Base-by-base conservation (phyloP, 1,140 invertebrate genomes). In the Caenorhabditis tropicalis region DNA sequence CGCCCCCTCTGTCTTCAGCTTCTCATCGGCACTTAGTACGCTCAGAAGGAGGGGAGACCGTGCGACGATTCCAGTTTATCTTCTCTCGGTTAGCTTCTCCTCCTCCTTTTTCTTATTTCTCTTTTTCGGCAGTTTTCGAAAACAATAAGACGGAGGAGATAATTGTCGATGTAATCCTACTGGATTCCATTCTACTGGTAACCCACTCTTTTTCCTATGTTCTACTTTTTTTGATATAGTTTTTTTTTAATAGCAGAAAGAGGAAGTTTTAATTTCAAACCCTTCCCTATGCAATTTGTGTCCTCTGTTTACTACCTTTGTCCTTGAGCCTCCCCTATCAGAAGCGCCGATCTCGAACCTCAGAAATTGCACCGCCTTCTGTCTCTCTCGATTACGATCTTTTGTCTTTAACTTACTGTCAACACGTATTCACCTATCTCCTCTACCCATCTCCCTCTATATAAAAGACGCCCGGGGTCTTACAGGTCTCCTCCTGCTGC, bases 11-110 rank as follows among this genome's bases (percentile, higher is more conserved):
- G 43, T 19, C 65, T 39, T 43, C 65, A 21, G 43, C 31, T 36
- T 19, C 31, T 36, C 58, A 65, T 74, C 65, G 65, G 65, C 65
- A 74, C 65, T 74, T 74, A 43, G 65, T 74, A 74, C n/a, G 65
- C 36, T 21, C 58, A 19, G n/a, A 36, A 7, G 19, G 49, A 51
- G n/a, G 19, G 53, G 29, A 39, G 36, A 74, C 65, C 36, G 65
- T 74, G 53, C 29, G 39, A 6, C 39, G 65, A 39, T 74, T 74
- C 65, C 36, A 74, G 65, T 74, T 74, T 74, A 74, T 74, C 65
- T 65, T 19, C 29, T 74, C 65, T 74, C 65, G 65, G 36, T 27
- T 56, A 31, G 65, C 65, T 74, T 74, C 65, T 43, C 21, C 65
- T 74, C 12, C 36, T 43, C 43, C 36, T 43, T n/a, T 24, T 21